These are phyloP conservation scores for Acrobasis consociella DNA, from an alignment of 2,888 invertebrate species.

Conservation along the genomic window DNA sequence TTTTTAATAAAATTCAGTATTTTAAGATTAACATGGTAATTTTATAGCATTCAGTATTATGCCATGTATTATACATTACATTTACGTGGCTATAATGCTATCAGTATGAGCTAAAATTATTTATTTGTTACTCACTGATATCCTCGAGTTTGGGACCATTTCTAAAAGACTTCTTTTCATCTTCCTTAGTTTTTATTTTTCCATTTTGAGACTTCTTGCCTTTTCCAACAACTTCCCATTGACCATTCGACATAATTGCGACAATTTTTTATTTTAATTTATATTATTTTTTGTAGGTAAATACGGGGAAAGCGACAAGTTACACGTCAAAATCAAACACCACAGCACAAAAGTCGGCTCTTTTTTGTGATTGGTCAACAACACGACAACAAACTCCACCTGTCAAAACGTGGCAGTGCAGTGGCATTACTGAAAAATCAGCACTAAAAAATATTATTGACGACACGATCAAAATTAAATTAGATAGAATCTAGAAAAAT, in stretches of 20 bases:
- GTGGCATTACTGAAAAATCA: neutral
- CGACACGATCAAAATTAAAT: too few species aligned
- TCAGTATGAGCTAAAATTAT: conserved; percentile 24
- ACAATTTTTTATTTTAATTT: conserved; percentile 31
- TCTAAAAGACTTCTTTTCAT: conserved; percentile 84
- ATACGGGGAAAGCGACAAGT: conserved; percentile 67
- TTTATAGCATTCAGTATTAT: neutral
- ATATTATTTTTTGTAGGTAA: conserved; percentile 55
- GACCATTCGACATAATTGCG: conserved; percentile 76
- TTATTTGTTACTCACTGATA: conserved; percentile 83
- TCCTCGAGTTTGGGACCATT: conserved; percentile 89
- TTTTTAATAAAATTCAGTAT: neutral
- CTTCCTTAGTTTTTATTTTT: conserved; percentile 80
- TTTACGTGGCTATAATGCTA: neutral
- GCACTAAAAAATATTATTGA: neutral
- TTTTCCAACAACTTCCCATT: conserved; percentile 89
- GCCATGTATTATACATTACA: neutral
- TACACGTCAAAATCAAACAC: conserved; percentile 75
- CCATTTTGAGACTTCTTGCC: conserved; percentile 83
- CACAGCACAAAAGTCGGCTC: conserved; percentile 32
- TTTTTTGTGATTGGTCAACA: conserved; percentile 55
- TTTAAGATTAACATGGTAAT: conserved; percentile 3
- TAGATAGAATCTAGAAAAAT: too few species aligned
- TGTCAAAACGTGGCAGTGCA: conserved; percentile 77
- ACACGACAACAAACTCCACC: conserved; percentile 56